phyloP scores from a whole-genome alignment of 2,888 invertebrate species.

The Metalampra italica region DNA sequence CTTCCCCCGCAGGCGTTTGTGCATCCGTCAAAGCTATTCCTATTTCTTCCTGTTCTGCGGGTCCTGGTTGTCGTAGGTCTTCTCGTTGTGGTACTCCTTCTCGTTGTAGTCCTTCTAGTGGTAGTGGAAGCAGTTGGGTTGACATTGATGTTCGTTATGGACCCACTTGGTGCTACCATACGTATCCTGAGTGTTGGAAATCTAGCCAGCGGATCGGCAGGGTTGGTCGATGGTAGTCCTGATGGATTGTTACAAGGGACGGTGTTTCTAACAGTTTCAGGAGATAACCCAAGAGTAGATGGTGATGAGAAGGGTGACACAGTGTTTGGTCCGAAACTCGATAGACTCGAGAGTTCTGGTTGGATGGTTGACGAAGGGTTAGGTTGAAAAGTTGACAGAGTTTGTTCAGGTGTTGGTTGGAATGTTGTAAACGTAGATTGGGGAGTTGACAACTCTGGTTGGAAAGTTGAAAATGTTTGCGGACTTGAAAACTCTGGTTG shows the following conservation, averaged over 20 bases:
- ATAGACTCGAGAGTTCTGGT: conserved; percentile 7
- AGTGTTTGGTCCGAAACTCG: conserved; percentile 4
- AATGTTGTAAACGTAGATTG: neutral
- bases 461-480: conserved; percentile 1
- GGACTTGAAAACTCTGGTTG: neutral
- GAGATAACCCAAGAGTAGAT: neutral
- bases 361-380: conserved; percentile 8
- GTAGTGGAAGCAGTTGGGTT: conserved; percentile 28
- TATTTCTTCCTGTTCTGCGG: conserved; percentile 38
- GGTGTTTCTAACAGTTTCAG: neutral
- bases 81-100: conserved; percentile 34
- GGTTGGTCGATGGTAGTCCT: neutral
- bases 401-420: conserved; percentile 4
- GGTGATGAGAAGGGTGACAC: neutral
- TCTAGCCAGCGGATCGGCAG: conserved; percentile 8
- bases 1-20: conserved; percentile 49
- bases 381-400: neutral
- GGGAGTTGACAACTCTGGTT: neutral
- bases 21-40: conserved; percentile 57
- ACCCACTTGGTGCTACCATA: conserved; percentile 52
- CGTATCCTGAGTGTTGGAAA: conserved; percentile 42
- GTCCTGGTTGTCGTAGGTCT: conserved; percentile 31
- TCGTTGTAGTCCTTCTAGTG: conserved; percentile 16
- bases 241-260: conserved; percentile 10
- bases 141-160: conserved; percentile 54